Base-by-base conservation (phyloP, 2,797 vertebrate species). In the Botia kubotai region DNA sequence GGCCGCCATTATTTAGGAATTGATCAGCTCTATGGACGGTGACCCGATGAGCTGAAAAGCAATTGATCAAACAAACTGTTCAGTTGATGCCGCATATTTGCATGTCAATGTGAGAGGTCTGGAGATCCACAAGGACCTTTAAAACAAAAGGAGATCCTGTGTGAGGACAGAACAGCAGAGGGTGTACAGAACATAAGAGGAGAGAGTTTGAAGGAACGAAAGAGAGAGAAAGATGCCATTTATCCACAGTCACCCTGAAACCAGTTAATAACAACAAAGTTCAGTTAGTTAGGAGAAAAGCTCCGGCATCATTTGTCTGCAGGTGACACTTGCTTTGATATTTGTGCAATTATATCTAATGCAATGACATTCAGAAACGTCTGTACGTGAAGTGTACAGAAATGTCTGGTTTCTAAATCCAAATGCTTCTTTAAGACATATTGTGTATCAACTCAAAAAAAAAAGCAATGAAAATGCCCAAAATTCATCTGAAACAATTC, bases 61-160 rank as follows among this genome's bases (percentile, higher is more conserved):
- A 68, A 86, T 86, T 82, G 83, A 84, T 87, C 84, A 87, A 77
- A 83, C 77, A 81, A 83, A 87, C 84, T 66, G 81, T 83, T 87
- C 82, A 77, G 83, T 80, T 84, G 86, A 83, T 81, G 79, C 69
- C 67, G 72, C 7, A 46, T 74, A 83, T 87, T 83, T 80, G 74
- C 84, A 86, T 81, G 80, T 79, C 82, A 81, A n/a, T 81, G 72
- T 77, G 53, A 85, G 65, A 62, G 29, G 69, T 81, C 68, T 53
- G 46, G 39, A 19, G 62, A 81, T 72, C 48, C 16, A 12, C 71
- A 16, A 33, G 68, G 55, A 36, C n/a, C 48, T 75, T 80, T 71
- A 66, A 83, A 80, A 67, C 12, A 43, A 76, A 76, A 55, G 4
- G 17, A 50, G 43, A 67, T 80, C 52, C 62, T 83, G 82, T 79